A percentile compares a stretch with the other conserved stretches of the same genome.
Evolutionary conservation across 1,140 invertebrate genomes (phyloP).

Genomic region (Rhyacophila brunnea): DNA sequence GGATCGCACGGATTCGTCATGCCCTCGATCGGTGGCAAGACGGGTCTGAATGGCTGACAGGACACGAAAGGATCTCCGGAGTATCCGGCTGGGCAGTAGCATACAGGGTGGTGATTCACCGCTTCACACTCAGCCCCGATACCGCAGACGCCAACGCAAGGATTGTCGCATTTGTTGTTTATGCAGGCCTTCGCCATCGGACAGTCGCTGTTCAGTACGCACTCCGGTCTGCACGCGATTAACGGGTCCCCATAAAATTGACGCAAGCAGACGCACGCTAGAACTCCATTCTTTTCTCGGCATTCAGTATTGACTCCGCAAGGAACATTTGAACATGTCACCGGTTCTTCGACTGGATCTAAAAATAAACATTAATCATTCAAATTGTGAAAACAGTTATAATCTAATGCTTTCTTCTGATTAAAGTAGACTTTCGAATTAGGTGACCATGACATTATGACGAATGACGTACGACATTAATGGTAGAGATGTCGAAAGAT

Average conservation of each 20-base stretch:
- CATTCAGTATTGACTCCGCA: slow-evolving; percentile 78
- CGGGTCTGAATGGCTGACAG: slow-evolving; percentile 59
- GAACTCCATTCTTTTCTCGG: slow-evolving; percentile 55
- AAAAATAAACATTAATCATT: slow-evolving; percentile 18
- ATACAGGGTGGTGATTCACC: slow-evolving; percentile 76
- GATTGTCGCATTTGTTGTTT: slow-evolving; percentile 78
- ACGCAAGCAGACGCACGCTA: slow-evolving; percentile 64
- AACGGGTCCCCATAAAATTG: slow-evolving; percentile 74
- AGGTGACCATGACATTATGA: too few relatives aligned
- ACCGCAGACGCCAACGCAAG: slow-evolving; percentile 76
- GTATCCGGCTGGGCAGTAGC: slow-evolving; percentile 69
- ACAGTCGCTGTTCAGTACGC: slow-evolving; percentile 78
- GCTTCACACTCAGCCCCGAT: slow-evolving; percentile 71
- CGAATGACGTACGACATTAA: too few relatives aligned
- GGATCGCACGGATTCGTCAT: slow-evolving; percentile 63
- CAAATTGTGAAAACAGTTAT: too few relatives aligned
- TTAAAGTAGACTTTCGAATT: too few relatives aligned
- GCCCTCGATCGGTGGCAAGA: slow-evolving; percentile 41
- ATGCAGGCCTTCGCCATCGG: slow-evolving; percentile 65
- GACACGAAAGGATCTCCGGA: slow-evolving; percentile 77
- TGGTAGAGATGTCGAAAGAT: too few relatives aligned
- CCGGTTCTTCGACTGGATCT: slow-evolving; percentile 52
- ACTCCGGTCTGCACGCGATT: slow-evolving; percentile 72
- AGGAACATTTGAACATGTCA: slow-evolving; percentile 66
- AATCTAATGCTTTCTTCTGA: too few relatives aligned